Conservation (phyloP, 1,140 invertebrate genomes). For the Diabrotica virgifera region DNA sequence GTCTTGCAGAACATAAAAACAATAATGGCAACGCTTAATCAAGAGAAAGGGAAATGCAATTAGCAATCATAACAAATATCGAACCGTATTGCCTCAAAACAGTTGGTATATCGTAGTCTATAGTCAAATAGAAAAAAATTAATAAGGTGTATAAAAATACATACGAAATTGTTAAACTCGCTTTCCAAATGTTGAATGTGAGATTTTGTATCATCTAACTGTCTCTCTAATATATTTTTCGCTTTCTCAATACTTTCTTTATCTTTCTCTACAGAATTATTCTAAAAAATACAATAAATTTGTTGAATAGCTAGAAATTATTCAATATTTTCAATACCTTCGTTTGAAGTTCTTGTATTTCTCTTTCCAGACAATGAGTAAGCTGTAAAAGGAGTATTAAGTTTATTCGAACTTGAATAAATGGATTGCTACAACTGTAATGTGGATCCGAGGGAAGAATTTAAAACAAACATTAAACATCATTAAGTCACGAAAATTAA, state of each 20-base stretch:
- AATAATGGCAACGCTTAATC: too few species aligned
- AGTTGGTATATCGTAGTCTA: too few species aligned
- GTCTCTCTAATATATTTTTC: conserved; percentile 16
- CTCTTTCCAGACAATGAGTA: background rate
- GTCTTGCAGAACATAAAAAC: too few species aligned
- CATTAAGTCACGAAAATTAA: too few species aligned
- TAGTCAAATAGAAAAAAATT: conserved; percentile 9
- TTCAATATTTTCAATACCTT: background rate
- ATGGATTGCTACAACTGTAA: too few species aligned
- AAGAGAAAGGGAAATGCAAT: too few species aligned
- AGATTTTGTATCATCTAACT: conserved; percentile 23
- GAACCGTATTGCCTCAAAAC: too few species aligned
- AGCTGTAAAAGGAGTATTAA: background rate
- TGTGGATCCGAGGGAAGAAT: too few species aligned
- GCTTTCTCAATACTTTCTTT: conserved; percentile 16
- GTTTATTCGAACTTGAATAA: too few species aligned
- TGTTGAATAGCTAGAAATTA: too few species aligned
- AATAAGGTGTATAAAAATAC: conserved; percentile 1
- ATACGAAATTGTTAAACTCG: conserved; percentile 33
- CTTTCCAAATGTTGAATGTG: conserved; percentile 34
- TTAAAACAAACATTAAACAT: too few species aligned
- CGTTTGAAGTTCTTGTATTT: background rate
- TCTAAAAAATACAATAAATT: conserved; percentile 18
- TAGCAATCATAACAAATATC: too few species aligned
- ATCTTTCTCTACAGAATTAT: conserved; percentile 15